Base-by-base conservation (phyloP, 2,888 invertebrate genomes). In the Shargacucullia verbasci region DNA sequence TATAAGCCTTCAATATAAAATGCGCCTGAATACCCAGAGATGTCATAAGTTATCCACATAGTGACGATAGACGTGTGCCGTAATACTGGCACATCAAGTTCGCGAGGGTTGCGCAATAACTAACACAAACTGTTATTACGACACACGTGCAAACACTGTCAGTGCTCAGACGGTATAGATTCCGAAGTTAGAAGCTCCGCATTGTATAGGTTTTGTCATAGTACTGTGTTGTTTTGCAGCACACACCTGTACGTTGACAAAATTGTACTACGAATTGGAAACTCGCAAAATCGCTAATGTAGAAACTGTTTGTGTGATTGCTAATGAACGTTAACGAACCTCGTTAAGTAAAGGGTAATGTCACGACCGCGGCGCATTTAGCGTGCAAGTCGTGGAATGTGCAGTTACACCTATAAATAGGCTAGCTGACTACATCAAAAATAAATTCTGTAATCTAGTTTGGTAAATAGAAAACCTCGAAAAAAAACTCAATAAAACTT, bases 61-160 rank as follows among this genome's bases (percentile, higher is more conserved):
- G 49, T 34, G 50, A 52, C 64, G 35, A 20, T 20, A 62, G 70
- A 44, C 50, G 43, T 15, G 25, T 35, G 49, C 29, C 60, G 58
- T 67, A 35, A 37, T 52, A 15, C 35, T 31, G 68, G 37, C 72
- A 67, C 37, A 59, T 74, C 53, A 71, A 54, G 56, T 43, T 65
- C 41, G 33, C 31, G 53, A 20, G 20, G 20, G 2, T 60, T 60
- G 33, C 41, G 66, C 53, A 59, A 59, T 47, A 69, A 45, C 45
- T 68, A 67, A 59, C 53, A 46, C 41, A 59, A 72, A 63, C 52
- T 50, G 76, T 75, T 72, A 72, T 72, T 75, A 49, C 72, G 45
- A 50, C 40, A 48, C 48, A 54, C 56, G 59, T 57, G 68, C 59
- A 68, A 67, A 71, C 67, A 66, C 48, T 41, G 13, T 25, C 38